phyloP scores from a whole-genome alignment of 2,113 vertebrate genomes.

The Peromyscus polionotus region DNA sequence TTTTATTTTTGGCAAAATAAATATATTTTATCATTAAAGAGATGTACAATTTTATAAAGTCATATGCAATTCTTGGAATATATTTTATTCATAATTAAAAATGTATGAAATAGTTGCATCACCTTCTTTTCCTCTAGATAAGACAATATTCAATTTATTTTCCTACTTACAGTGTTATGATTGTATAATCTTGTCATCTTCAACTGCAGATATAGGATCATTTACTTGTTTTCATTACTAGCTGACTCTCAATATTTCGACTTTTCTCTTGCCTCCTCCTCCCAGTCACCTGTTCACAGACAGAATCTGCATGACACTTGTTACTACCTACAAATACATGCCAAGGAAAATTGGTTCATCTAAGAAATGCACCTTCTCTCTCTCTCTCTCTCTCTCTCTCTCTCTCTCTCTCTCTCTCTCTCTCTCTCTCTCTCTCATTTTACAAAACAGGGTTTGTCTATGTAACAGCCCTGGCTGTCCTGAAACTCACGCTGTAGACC shows the following conservation, averaged over 20 bases:
- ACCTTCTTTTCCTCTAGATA: neutral
- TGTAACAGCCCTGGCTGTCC: no score
- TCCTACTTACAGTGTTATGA: fast-evolving
- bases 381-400: no score
- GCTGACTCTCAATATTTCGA: neutral
- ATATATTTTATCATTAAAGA: neutral
- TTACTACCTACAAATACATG: neutral
- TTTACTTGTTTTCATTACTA: neutral
- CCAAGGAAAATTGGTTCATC: neutral
- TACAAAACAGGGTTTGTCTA: no score
- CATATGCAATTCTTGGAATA: neutral
- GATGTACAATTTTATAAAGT: neutral
- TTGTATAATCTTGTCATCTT: neutral
- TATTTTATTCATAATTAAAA: neutral
- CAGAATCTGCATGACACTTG: neutral
- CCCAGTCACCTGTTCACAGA: neutral
- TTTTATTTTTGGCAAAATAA: neutral
- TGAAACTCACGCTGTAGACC: no score
- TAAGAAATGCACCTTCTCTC: neutral
- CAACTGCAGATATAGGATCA: neutral
- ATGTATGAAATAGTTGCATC: neutral
- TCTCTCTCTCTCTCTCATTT: no score
- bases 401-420: no score
- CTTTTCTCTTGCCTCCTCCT: neutral
- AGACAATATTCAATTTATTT: neutral